Percentiles rank a stretch among this genome's conserved stretches.
These are phyloP conservation scores for Mellivora capensis DNA, from an alignment of 2,113 vertebrate species.

Conservation along the genomic window DNA sequence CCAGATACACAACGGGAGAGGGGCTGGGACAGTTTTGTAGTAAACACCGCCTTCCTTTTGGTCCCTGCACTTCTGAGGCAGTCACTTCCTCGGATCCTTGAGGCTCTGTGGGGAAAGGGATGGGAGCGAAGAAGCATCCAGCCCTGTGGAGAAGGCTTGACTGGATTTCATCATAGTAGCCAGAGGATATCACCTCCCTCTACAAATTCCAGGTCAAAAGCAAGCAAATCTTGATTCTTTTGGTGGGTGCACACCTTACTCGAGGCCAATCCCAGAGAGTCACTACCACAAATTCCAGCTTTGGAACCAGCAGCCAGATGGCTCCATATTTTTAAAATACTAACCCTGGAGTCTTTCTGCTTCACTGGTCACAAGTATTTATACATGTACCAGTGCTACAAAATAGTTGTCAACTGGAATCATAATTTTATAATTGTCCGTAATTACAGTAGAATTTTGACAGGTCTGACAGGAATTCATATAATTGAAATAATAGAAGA, in stretches of 20 bases:
- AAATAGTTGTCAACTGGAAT: not conserved
- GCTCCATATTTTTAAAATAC: not conserved
- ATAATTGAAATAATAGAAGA: not conserved
- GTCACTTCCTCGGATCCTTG: not conserved
- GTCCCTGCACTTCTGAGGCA: too few relatives aligned
- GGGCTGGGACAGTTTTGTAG: not conserved
- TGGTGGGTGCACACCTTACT: not conserved
- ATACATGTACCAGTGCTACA: not conserved
- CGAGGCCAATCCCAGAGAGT: not conserved
- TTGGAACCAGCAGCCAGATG: not conserved
- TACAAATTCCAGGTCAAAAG: not conserved
- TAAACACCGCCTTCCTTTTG: too few relatives aligned
- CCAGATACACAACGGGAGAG: not conserved
- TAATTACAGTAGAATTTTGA: constrained; percentile 31
- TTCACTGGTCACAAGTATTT: not conserved
- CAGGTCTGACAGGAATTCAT: not conserved
- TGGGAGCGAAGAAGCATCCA: not conserved
- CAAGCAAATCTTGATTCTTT: not conserved
- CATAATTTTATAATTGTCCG: constrained; percentile 34
- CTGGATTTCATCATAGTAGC: not conserved
- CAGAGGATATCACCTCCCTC: not conserved
- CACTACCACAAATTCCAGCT: not conserved
- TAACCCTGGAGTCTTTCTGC: not conserved
- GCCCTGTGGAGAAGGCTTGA: not conserved
- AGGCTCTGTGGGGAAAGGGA: not conserved